Base-by-base conservation (phyloP, 2,888 invertebrate species). In the Athripsodes cinereus region DNA sequence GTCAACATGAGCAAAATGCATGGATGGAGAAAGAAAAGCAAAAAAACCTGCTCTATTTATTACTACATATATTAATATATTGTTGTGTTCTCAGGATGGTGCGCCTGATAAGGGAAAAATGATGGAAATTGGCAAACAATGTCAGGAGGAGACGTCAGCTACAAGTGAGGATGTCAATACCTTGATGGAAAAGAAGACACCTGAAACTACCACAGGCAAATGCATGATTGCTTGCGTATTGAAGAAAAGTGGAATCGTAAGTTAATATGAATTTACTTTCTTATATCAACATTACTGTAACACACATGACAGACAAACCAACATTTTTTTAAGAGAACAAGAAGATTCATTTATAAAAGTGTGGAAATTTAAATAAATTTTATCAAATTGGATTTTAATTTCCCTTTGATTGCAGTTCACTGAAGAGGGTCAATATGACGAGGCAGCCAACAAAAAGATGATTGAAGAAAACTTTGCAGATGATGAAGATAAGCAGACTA, bases 151-250 rank as follows among this genome's bases (percentile, higher is more conserved):
- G 40, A 26, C 26, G 5, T 52, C 35, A 2, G 31, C 26, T 2
- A 46, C 59, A 1, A 22, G 57, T 34, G 63, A 63, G 5, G 61
- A 63, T 2, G 56, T 63, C 10, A 49, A 57, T 19, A 34, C 49
- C 1, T 31, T 63, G 10, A 57, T 63, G 55, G 67, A 71, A 34
- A 72, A 75, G 59, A 71, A 74, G 61, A 58, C 74, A 22, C 77
- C 80, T 0, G 68, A 71, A 1, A 71, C 67, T 2, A 68, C 67
- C 18, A 70, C 68, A 22, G 74, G 73, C 0, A 76, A 74, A 65
- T 81, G 81, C 64, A 68, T 79, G 31, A 63, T 76, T 55, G 74
- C 74, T n/a, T 81, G 81, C 59, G 68, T 78, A 26, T 75, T 74
- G 60, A 75, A 67, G 65, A 74, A 72, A 62, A 67, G 73, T 50